These are phyloP conservation scores for Oithona nana DNA, from an alignment of 2,888 invertebrate genomes.

Conservation along the genomic window DNA sequence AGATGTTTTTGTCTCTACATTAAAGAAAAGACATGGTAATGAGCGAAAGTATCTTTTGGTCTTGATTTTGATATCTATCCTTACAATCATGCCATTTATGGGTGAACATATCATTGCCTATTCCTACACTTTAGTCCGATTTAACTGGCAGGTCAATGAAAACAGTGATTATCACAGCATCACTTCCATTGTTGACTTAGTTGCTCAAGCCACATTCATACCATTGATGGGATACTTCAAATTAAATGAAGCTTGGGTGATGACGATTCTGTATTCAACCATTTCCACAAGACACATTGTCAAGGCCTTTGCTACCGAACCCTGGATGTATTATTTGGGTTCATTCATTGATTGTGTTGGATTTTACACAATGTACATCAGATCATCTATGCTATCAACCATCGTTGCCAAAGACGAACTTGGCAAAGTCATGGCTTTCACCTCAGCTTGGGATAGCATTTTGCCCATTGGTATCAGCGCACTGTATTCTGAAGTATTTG, in stretches of 20 bases:
- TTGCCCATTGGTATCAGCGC: background rate
- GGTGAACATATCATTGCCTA: conserved; percentile 4
- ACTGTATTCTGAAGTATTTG: background rate
- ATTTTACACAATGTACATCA: conserved; percentile 4
- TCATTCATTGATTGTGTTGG: background rate
- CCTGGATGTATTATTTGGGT: conserved; percentile 7
- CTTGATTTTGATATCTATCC: background rate
- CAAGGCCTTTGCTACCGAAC: background rate
- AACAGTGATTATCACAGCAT: background rate
- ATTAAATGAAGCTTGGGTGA: background rate
- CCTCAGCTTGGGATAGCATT: background rate
- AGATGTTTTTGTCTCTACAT: background rate
- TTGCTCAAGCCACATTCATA: background rate
- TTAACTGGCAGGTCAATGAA: conserved; percentile 8
- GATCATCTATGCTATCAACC: background rate
- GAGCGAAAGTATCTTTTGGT: background rate
- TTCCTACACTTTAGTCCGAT: background rate
- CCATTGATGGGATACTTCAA: background rate
- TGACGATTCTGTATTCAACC: background rate
- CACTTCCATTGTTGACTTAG: background rate
- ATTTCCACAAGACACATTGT: background rate
- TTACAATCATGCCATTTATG: background rate
- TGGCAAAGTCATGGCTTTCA: conserved; percentile 1
- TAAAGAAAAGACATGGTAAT: background rate
- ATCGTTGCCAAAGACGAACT: background rate